Percentiles rank a stretch among this genome's conserved stretches.
Evolutionary conservation across 1,140 invertebrate species (phyloP).

Genomic region (Hirudo medicinalis): DNA sequence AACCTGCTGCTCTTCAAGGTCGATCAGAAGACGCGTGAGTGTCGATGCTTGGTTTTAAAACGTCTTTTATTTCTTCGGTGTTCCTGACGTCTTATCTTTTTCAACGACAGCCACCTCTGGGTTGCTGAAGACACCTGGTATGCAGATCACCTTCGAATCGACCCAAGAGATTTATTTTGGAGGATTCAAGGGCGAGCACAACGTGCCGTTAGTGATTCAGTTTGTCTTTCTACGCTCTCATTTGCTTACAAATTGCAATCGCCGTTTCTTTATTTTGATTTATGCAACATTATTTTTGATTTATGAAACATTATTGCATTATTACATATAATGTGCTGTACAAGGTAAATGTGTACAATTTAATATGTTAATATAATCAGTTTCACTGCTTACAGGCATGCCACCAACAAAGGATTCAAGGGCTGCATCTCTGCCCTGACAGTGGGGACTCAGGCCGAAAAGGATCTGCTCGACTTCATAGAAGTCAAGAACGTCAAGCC

Average conservation of each 20-base stretch:
- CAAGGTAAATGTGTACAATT: not conserved
- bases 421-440: slow-evolving; percentile 77
- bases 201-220: slow-evolving; percentile 40
- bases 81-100: not conserved
- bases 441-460: slow-evolving; percentile 52
- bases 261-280: not conserved
- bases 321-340: not conserved
- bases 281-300: too few relatives aligned
- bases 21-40: slow-evolving; percentile 25
- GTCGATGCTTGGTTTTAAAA: not conserved
- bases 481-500: slow-evolving; percentile 61
- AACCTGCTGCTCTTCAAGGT: slow-evolving; percentile 56
- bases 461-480: slow-evolving; percentile 65
- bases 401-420: slow-evolving; percentile 59
- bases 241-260: not conserved
- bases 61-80: not conserved
- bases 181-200: slow-evolving; percentile 60
- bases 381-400: slow-evolving; percentile 29
- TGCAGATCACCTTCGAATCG: too few relatives aligned
- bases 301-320: not conserved
- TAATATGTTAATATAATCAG: not conserved
- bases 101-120: not conserved
- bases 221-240: not conserved
- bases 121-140: too few relatives aligned
- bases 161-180: slow-evolving; percentile 62